Evolutionary conservation across 2,113 vertebrate genomes (phyloP).

Genomic region (Vicugna pacos): DNA sequence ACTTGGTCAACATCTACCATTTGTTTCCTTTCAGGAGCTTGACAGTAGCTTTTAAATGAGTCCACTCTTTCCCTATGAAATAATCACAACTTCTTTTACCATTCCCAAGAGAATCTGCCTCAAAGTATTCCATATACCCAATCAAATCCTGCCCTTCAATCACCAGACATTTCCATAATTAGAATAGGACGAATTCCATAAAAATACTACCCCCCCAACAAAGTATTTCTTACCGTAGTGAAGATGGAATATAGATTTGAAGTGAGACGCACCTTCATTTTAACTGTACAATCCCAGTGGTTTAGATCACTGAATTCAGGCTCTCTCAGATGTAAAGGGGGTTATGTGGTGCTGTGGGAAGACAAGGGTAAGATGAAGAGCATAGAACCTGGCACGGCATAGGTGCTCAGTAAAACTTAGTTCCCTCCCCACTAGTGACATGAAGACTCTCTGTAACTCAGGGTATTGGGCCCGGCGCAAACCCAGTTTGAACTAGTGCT

Average conservation of each 20-base stretch:
- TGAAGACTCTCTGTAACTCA: background rate
- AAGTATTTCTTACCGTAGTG: background rate
- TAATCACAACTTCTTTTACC: background rate
- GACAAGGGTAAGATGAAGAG: background rate
- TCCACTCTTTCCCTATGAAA: background rate
- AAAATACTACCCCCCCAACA: background rate
- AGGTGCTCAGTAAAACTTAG: background rate
- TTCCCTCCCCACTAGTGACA: background rate
- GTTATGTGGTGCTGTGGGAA: background rate
- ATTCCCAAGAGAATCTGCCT: slow-evolving; percentile 15
- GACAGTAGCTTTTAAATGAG: slow-evolving; percentile 9
- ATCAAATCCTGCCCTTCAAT: background rate
- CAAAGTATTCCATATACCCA: slow-evolving; percentile 23
- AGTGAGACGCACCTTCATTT: background rate
- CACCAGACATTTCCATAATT: slow-evolving; percentile 7
- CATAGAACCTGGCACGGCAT: background rate
- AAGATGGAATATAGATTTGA: background rate
- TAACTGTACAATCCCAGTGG: background rate
- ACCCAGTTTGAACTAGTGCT: background rate
- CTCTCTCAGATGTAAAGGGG: background rate
- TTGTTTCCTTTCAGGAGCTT: background rate
- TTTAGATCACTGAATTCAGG: slow-evolving; percentile 33
- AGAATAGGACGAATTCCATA: slow-evolving; percentile 2
- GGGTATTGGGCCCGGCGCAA: background rate
- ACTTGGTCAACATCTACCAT: background rate